Base-by-base conservation (phyloP, 2,113 vertebrate species). In the Hypomesus transpacificus region DNA sequence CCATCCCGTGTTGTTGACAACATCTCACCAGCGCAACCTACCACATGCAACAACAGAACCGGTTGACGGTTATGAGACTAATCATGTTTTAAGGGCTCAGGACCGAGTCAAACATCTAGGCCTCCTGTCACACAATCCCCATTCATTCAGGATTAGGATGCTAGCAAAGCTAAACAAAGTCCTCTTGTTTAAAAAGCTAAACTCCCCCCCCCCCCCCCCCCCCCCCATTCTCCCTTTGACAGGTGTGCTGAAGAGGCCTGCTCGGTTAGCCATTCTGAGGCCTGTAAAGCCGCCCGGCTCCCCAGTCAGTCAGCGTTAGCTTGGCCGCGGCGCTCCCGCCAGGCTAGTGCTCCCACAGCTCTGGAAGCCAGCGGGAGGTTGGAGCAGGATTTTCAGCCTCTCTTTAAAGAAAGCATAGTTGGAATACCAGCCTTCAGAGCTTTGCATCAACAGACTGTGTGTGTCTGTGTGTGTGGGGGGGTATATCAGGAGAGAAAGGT, bases 341-440 rank as follows among this genome's bases (percentile, higher is more conserved):
- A 69, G 74, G 24, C 70, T 76, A 79, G 82, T 62, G 75, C 79
- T 52, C 69, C 69, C 71, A 82, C 3, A 34, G 66, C 73, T 52
- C 83, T 84, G 73, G 81, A 80, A 80, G 80, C 70, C 66, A 81
- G 73, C 77, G 76, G 31, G 75, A 75, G 64, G 74, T 75, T 81
- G 68, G 81, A 82, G 80, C 89, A 68, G 81, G 83, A 78, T 82
- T 82, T 79, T 73, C 34, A 78, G 51, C 75, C 69, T 77, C 28
- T 85, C 78, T 85, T 46, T 84, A 68, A 87, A 83, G 75, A 75
- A 84, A 87, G 89, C 90, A 87, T 89, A 84, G 85, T 82, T 91
- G 89, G 84, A 91, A 91, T 91, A 85, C 88, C 84, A 87, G 75
- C 73, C 73, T 84, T 89, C 69, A 79, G 70, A 76, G 74, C 78